These are phyloP conservation scores for Tanytarsus gracilentus DNA, from an alignment of 2,888 invertebrate genomes.

Conservation along the genomic window DNA sequence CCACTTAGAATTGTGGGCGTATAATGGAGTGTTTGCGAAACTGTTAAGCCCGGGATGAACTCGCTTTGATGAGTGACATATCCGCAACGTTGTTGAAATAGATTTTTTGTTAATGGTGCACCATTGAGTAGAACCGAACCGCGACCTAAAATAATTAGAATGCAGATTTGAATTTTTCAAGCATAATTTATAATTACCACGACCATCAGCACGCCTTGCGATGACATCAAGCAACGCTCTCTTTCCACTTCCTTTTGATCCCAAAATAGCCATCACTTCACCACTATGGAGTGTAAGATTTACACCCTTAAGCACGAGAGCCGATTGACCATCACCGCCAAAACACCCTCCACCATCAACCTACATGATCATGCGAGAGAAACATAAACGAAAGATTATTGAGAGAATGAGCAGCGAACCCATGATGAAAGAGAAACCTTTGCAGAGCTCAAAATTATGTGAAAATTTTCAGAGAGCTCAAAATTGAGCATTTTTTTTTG, in stretches of 20 bases:
- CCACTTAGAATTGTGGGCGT: slow-evolving; percentile 70
- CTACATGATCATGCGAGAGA: slow-evolving; percentile 43
- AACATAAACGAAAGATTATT: slow-evolving; percentile 26
- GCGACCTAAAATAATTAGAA: slow-evolving; percentile 45
- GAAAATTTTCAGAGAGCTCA: no score
- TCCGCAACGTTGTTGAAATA: slow-evolving; percentile 79
- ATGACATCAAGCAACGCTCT: slow-evolving; percentile 89
- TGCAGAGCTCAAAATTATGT: background rate
- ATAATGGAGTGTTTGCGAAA: slow-evolving; percentile 74
- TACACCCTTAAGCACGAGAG: slow-evolving; percentile 85
- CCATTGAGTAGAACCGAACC: slow-evolving; percentile 87
- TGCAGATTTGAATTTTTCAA: no score
- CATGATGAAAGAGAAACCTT: background rate
- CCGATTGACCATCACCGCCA: slow-evolving; percentile 70
- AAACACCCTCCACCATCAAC: slow-evolving; percentile 70
- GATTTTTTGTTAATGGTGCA: slow-evolving; percentile 65
- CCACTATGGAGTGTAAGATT: slow-evolving; percentile 85
- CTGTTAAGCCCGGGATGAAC: slow-evolving; percentile 76
- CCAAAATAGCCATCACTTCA: slow-evolving; percentile 85
- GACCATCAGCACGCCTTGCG: slow-evolving; percentile 66
- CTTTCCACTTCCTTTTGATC: slow-evolving; percentile 93
- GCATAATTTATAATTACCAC: slow-evolving; percentile 45
- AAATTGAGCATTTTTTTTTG: no score
- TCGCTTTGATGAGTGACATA: slow-evolving; percentile 81
- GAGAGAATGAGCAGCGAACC: slow-evolving; percentile 27